These are phyloP conservation scores for Hemicordylus capensis DNA, from an alignment of 2,113 vertebrate genomes.

Conservation along the genomic window DNA sequence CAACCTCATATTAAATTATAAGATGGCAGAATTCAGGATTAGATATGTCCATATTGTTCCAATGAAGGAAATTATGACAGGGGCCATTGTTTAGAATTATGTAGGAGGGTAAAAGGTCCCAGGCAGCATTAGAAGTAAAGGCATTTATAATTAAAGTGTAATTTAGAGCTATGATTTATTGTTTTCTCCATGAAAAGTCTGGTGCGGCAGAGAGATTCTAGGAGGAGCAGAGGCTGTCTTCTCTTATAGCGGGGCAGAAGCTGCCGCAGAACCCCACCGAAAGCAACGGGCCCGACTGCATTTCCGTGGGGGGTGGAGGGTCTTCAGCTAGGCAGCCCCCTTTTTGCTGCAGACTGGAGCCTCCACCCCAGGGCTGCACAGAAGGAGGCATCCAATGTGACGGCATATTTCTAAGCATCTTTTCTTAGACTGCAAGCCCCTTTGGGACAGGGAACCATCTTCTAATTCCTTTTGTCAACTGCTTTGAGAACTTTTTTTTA, in stretches of 20 bases:
- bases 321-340: constrained; percentile 35
- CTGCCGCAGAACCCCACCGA: constrained; percentile 36
- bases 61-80: constrained; percentile 89
- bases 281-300: constrained; percentile 33
- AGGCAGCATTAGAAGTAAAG: constrained; percentile 95
- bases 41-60: constrained; percentile 84
- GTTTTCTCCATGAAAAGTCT: constrained; percentile 87
- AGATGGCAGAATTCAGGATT: constrained; percentile 83
- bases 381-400: background rate
- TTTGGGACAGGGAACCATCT: too few relatives aligned
- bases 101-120: constrained; percentile 92
- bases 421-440: too few relatives aligned
- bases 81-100: constrained; percentile 98
- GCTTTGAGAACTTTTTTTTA: too few relatives aligned
- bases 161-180: constrained; percentile 94
- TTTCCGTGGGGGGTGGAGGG: constrained; percentile 53
- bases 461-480: too few relatives aligned
- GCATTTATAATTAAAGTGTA: constrained; percentile 99
- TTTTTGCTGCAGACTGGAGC: constrained; percentile 31
- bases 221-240: constrained; percentile 78
- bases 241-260: too few relatives aligned
- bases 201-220: constrained; percentile 82
- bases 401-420: too few relatives aligned
- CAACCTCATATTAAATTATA: constrained; percentile 85
- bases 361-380: constrained; percentile 15